These are phyloP conservation scores for Cistogaster globosa DNA, from an alignment of 2,888 invertebrate species.

Conservation along the genomic window DNA sequence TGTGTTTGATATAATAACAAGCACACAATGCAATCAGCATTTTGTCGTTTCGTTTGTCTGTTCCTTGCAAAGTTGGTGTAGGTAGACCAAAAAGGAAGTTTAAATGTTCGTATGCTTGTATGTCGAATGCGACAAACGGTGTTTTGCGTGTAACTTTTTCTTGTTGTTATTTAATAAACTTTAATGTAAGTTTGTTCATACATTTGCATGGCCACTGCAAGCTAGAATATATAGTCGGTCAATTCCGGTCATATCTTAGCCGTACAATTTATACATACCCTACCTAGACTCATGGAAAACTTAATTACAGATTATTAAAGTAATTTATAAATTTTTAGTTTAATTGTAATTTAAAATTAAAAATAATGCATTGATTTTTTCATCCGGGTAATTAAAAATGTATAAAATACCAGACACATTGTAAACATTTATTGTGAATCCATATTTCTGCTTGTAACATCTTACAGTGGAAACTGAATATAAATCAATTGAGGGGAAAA, in stretches of 20 bases:
- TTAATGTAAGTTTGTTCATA: constrained; percentile 5
- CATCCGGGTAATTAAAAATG: too few relatives aligned
- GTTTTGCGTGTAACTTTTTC: constrained; percentile 59
- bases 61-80: constrained; percentile 31
- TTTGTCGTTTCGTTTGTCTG: constrained; percentile 15
- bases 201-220: neutral
- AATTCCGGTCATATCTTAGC: neutral
- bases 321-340: too few relatives aligned
- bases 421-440: too few relatives aligned
- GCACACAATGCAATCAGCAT: constrained; percentile 51
- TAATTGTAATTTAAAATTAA: too few relatives aligned
- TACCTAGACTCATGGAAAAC: neutral
- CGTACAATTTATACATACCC: neutral
- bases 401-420: too few relatives aligned
- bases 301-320: neutral
- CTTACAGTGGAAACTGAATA: too few relatives aligned
- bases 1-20: constrained; percentile 36
- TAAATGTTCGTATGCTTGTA: constrained; percentile 63
- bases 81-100: constrained; percentile 58
- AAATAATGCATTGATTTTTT: too few relatives aligned
- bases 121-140: constrained; percentile 56
- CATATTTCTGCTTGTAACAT: too few relatives aligned
- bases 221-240: neutral
- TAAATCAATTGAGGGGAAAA: too few relatives aligned
- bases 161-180: constrained; percentile 29